Conservation (phyloP, 2,113 vertebrate genomes). For the Sturnus vulgaris region DNA sequence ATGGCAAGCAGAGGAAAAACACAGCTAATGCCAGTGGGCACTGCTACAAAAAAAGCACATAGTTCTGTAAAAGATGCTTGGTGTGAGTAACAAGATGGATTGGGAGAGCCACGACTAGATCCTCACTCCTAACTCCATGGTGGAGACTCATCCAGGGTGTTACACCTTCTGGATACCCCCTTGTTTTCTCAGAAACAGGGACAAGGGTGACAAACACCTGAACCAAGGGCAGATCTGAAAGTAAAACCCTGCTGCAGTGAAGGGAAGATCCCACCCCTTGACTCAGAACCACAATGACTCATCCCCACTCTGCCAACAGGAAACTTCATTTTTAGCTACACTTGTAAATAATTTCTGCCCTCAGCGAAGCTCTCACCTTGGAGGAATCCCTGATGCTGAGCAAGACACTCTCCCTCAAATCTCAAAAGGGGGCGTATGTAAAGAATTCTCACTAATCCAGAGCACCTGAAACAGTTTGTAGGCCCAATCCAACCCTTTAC, state of each 20-base stretch:
- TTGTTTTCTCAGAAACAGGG: background rate
- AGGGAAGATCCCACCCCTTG: background rate
- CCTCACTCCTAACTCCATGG: background rate
- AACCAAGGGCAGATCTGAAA: background rate
- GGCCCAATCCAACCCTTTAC: background rate
- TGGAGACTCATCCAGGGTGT: background rate
- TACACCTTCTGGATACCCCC: background rate
- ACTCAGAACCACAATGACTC: constrained; percentile 43
- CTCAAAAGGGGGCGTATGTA: fast-evolving
- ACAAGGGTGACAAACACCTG: background rate
- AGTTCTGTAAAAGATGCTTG: background rate
- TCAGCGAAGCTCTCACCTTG: background rate
- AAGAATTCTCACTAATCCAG: background rate
- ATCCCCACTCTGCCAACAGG: constrained; percentile 22
- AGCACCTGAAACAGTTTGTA: background rate
- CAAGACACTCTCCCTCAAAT: background rate
- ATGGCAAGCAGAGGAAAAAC: background rate
- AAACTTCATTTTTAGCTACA: constrained; percentile 25
- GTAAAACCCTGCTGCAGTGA: background rate
- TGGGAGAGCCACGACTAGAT: background rate
- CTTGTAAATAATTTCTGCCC: background rate
- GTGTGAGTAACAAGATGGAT: background rate
- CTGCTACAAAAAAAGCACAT: background rate
- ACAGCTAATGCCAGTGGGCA: background rate
- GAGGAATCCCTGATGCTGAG: background rate